Percentiles rank a stretch among this genome's conserved stretches.
These are phyloP conservation scores for Tipula lateralis DNA, from an alignment of 2,888 invertebrate genomes.

Conservation along the genomic window DNA sequence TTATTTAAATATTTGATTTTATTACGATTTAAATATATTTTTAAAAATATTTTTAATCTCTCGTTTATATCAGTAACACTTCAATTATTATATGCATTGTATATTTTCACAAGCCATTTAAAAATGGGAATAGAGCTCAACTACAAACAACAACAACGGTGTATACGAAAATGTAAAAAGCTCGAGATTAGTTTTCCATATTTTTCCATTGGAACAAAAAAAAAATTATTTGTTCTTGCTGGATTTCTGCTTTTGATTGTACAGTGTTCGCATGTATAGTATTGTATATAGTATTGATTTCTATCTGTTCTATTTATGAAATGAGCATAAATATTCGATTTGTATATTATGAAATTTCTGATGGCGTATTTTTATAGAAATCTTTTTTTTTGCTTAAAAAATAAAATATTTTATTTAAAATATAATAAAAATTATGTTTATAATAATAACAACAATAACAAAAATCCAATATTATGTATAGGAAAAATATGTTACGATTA, in stretches of 20 bases:
- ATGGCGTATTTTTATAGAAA: background rate
- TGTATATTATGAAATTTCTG: background rate
- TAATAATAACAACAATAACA: background rate
- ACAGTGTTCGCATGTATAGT: background rate
- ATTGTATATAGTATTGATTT: background rate
- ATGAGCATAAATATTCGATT: conserved; percentile 24
- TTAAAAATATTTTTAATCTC: background rate
- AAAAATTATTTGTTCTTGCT: background rate
- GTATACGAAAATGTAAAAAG: background rate
- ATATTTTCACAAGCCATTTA: background rate
- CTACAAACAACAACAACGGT: background rate
- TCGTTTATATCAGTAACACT: background rate
- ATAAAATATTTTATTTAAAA: background rate
- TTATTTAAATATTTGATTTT: background rate
- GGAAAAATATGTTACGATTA: background rate
- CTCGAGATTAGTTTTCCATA: conserved; percentile 11
- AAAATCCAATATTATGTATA: background rate
- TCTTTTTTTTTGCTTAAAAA: background rate
- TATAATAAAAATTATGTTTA: background rate
- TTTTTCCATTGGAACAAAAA: background rate
- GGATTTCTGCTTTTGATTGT: background rate
- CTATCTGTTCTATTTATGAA: conserved; percentile 19
- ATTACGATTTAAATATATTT: background rate
- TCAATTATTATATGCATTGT: background rate
- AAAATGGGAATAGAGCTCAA: background rate